Evolutionary conservation across 2,888 invertebrate species (phyloP).

Genomic region (Trisateles emortualis): DNA sequence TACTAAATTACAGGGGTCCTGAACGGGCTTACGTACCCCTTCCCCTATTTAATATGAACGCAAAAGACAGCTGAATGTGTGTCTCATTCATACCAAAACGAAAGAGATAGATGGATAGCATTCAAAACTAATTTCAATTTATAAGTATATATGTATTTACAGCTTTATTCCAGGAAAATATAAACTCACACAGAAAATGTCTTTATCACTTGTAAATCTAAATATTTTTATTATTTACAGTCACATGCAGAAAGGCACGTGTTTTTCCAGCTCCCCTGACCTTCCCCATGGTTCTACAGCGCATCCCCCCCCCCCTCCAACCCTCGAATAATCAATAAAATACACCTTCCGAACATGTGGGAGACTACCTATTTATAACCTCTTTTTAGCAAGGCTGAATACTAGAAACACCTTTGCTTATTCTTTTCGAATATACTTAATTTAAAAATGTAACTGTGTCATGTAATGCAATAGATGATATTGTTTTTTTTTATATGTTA

Average conservation of each 20-base stretch:
- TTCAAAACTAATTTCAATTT: no score
- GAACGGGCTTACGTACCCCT: not conserved
- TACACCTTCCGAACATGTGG: slow-evolving; percentile 58
- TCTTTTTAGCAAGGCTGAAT: slow-evolving; percentile 24
- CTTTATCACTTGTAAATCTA: not conserved
- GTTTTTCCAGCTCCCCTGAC: slow-evolving; percentile 60
- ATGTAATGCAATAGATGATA: not conserved
- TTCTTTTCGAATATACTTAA: not conserved
- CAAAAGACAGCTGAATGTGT: not conserved
- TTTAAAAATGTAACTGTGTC: slow-evolving; percentile 9
- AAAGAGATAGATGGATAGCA: slow-evolving; percentile 2
- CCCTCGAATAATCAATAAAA: slow-evolving; percentile 67
- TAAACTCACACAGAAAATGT: no score
- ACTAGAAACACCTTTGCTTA: not conserved
- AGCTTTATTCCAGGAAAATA: no score
- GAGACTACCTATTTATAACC: slow-evolving; percentile 51
- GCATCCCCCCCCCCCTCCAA: slow-evolving; percentile 60
- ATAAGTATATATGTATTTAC: no score
- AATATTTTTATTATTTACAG: not conserved
- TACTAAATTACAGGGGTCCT: no score
- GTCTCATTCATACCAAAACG: not conserved
- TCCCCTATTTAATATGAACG: not conserved
- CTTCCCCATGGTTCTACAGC: slow-evolving; percentile 66
- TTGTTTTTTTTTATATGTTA: not conserved
- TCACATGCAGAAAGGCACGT: slow-evolving; percentile 44